Base-by-base conservation (phyloP, 53 echinoderm and acorn worm genomes). In the Antedon mediterranea region DNA sequence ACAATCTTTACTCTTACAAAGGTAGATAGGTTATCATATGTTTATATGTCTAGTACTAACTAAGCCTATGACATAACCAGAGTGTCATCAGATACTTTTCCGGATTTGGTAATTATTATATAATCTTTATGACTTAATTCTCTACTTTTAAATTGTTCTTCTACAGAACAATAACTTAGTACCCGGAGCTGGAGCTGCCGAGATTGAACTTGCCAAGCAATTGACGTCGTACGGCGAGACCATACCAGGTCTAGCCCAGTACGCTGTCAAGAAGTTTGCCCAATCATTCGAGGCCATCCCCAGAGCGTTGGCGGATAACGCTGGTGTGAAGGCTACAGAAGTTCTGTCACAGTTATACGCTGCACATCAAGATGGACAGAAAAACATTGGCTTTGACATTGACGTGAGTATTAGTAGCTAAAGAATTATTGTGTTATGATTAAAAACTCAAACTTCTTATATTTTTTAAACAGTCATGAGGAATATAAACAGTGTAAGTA, bases 191-290 rank as follows among this genome's bases (percentile, higher is more conserved):
- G 95, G 95, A 20, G 95, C 95, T 23, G 87, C 88, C 0, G 95
- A 95, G 79, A 89, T 95, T 6, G 95, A 95, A 73, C 83, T 95
- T 2, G 95, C 95, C 43, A 91, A 89, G 77, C 81, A 83, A 78
- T 82, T 95, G 75, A 85, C 95, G 0, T 85, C 89, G n/a, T 89
- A 91, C 71, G 85, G 91, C 3, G 95, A 95, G 83, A 95, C 91
- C 81, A 87, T 91, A 74, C 91, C 95, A 73, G 95, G 95, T 32
- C 84, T 95, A 28, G 86, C 91, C 71, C 95, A 95, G 83, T 95
- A 95, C 76, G 89, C 95, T 3, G 82, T 95, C 84, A 95, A 91
- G 86, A 92, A 95, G 82, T 95, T 83, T 75, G 79, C 95, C 44
- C 83, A 91, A 73, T 87, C 95, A 37, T 91, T 95, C 43, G 95